Evolutionary conservation across 1,140 invertebrate species (phyloP).

Genomic region (Hermetia illucens): DNA sequence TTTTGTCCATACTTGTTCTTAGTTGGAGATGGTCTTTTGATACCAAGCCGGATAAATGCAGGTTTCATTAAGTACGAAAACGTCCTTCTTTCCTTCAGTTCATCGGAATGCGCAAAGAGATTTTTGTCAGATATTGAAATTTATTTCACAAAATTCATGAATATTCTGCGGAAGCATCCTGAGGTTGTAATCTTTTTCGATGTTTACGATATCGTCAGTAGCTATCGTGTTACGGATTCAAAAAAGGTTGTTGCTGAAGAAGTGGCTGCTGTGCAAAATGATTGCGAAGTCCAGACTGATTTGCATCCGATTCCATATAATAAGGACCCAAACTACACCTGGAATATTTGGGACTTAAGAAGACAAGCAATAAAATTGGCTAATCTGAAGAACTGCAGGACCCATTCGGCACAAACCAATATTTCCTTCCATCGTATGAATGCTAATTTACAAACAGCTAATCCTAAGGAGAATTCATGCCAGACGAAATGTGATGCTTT

Average conservation of each 20-base stretch:
- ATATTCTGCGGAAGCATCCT: not conserved
- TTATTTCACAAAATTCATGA: no score
- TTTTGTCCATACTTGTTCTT: no score
- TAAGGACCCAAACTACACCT: constrained; percentile 3
- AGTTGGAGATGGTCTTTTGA: no score
- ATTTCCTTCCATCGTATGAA: not conserved
- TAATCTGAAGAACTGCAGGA: constrained; percentile 2
- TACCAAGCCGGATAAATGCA: no score
- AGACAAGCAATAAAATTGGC: constrained; percentile 5
- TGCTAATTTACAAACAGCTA: not conserved
- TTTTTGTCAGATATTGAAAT: no score
- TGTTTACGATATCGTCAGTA: not conserved
- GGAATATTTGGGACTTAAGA: constrained; percentile 6
- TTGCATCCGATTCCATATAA: constrained; percentile 4
- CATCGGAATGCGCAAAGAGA: no score
- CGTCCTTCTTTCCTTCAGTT: no score
- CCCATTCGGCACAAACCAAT: constrained; percentile 2
- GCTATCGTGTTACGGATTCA: not conserved
- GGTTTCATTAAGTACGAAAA: no score
- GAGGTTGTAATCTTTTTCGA: constrained; percentile 1
- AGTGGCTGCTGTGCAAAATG: no score
- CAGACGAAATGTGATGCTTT: not conserved
- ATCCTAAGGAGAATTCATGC: not conserved
- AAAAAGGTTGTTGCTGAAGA: not conserved
- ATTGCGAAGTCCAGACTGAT: constrained; percentile 2